Base-by-base conservation (phyloP, 2,113 vertebrate species). In the Plestiodon gilberti region DNA sequence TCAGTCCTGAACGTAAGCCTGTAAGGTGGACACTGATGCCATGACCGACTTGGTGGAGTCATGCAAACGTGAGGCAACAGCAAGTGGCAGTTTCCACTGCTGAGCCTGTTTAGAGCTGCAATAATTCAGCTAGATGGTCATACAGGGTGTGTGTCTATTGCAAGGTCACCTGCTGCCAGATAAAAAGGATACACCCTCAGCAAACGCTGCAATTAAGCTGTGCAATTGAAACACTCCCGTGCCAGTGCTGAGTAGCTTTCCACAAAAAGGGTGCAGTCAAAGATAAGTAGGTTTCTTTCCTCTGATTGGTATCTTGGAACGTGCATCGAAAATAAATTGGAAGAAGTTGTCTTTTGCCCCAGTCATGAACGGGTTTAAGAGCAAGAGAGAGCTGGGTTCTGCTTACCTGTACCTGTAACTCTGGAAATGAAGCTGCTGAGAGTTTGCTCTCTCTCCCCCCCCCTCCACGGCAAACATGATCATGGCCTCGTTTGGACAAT, bases 171-270 rank as follows among this genome's bases (percentile, higher is more conserved):
- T 30, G 64, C 22, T 30, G 64, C 22, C 25, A 20, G 64, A 65
- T 25, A 40, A 14, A 59, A 71, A 64, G 69, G 76, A 85, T 33
- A 64, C 64, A 28, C 64, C 84, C 35, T 78, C 22, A 78, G 75
- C 64, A 70, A 76, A 77, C 11, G 20, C 59, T 76, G 82, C 82
- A 84, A 76, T 84, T 64, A 84, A 55, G n/a, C 48, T 28, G 64
- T 69, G 75, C 62, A 57, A 17, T 3, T 38, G 74, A 78, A 85
- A 78, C 62, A 40, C 64, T 69, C 64, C 33, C 11, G 40, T 28
- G 48, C 48, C 30, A 13, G 3, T 18, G 25, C 35, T 6, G 48
- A 48, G 23, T 38, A 30, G 22, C 64, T 79, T 78, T 70, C 75
- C 28, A 33, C 25, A 1, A 40, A 52, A 33, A 57, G 48, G 75